Evolutionary conservation across 2,888 invertebrate species (phyloP), one percentile per base, ranked within the genome.

Genomic region (Carabus problematicus): DNA sequence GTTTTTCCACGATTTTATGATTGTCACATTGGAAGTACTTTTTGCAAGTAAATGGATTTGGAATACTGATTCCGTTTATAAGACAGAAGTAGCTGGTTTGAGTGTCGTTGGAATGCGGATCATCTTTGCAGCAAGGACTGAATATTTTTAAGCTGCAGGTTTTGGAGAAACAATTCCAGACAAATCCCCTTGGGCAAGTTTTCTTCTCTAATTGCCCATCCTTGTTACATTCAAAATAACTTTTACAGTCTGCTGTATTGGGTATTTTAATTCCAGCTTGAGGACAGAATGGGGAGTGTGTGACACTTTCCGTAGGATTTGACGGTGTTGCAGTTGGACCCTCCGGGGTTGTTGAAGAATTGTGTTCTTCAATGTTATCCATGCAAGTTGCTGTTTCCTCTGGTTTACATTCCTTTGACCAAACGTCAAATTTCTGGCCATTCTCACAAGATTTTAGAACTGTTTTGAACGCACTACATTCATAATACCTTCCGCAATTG

Each of bases 1-100:
- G 11, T 14, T 40, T 29, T 11, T 68, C 39, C 2, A n/a, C 12
- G 9, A 69, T 43, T 39, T 7, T n/a, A 18, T 55, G 29, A 0
- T 56, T 55, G 11, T 11, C 11, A 18, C 69, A 69, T 12, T 41
- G 16, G 41, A 47, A 69, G 45, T 69, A 69, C 16, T 61, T 55
- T 7, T 16, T 16, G 41, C 69, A 69, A n/a, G 29, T 39, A 8
- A 69, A 56, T 11, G 49, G 19, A 40, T 69, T 41, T 3, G 69
- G 62, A 1, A 45, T 8, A 45, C 43, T 45, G 11, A 47, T 40
- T 8, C 59, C 66, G 40, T 59, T 59, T 9, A 58, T 8, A 1
- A 39, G 19, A 40, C 55, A 62, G 12, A 8, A 45, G 3, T 11
- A n/a, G 7, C 42, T n/a, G 19, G 9, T 9, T 3, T 16, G 18